Evolutionary conservation across 35 echinoderm and acorn worm genomes (phyloP), one percentile per base, ranked within the genome.

Genomic region (Ptychodera flava): DNA sequence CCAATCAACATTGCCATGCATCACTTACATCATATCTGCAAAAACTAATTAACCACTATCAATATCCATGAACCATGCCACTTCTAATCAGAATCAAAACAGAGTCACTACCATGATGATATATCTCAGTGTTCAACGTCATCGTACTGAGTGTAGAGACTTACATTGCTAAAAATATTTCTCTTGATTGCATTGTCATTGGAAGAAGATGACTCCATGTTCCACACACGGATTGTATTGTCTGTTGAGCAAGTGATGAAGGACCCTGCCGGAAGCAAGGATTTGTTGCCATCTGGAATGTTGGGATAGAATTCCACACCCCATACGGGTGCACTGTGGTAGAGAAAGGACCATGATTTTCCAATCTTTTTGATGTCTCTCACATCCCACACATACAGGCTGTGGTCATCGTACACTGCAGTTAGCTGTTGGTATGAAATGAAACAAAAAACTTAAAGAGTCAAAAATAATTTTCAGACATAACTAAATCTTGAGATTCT

Each of bases 141-240:
- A 32, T 31, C 14, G 31, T 15, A 16, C 31, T 28, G 16, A 14
- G 33, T 15, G 6, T 28, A 1, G 31, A 16, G 10, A 91, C 96
- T 99, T 79, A 99, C 96, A 94, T 91, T 84, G 79, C 92, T 92
- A 36, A 94, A 99, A 38, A 99, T 94, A 87, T 99, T 99, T 36
- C 91, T 90, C 79, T 87, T 90, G 38, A 88, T 92, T 76, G 90
- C 80, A 64, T 22, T 64, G 33, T 92, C 90, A 6, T 90, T 90
- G 85, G 85, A 86, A 87, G 92, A 92, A 0, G 89, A 77, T 1
- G 93, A 92, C 36, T 99, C 93, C 32, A 94, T 35, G 82, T 99
- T 99, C 96, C 96, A 99, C 35, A 99, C 89, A 81, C 92, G 75
- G 32, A 99, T 93, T 14, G 96, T 94, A 82, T 94, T 82, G 33